Percentiles rank a stretch among this genome's conserved stretches.
These are phyloP conservation scores for Drosophila trichaetosa DNA, from an alignment of 2,888 invertebrate genomes.

Conservation along the genomic window DNA sequence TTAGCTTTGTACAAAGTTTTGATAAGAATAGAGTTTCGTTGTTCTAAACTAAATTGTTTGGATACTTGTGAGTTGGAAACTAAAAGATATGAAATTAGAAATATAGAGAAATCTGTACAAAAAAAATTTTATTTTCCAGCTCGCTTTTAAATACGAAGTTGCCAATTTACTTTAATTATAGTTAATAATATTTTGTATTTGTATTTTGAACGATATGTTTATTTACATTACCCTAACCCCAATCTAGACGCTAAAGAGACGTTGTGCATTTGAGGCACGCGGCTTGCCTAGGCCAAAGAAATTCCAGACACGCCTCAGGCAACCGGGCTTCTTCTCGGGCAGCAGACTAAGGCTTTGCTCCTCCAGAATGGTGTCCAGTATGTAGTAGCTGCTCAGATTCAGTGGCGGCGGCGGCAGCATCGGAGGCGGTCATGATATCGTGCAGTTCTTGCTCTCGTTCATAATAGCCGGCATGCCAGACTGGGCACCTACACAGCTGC, in stretches of 20 bases:
- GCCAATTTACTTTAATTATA: constrained; percentile 8
- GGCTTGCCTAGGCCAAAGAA: constrained; percentile 70
- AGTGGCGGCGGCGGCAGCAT: constrained; percentile 81
- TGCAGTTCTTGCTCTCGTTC: constrained; percentile 91
- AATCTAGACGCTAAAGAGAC: constrained; percentile 56
- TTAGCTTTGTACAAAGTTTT: constrained; percentile 73
- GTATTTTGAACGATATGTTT: constrained; percentile 67
- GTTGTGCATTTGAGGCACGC: constrained; percentile 41
- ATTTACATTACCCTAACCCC: constrained; percentile 54
- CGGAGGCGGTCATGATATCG: constrained; percentile 90
- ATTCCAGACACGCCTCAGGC: constrained; percentile 79
- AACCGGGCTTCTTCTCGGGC: constrained; percentile 80
- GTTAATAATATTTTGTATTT: constrained; percentile 21
- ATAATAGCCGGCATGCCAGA: constrained; percentile 61
- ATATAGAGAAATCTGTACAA: constrained; percentile 8
- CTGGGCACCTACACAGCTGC: constrained; percentile 32
- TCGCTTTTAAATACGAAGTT: constrained; percentile 3
- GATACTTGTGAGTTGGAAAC: constrained; percentile 30
- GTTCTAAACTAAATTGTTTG: constrained; percentile 13
- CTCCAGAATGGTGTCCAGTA: constrained; percentile 81
- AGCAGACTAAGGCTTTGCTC: constrained; percentile 76
- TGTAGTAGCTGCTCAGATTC: constrained; percentile 82
- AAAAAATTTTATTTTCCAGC: constrained; percentile 9
- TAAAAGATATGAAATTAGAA: not conserved
- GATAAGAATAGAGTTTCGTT: not conserved